Evolutionary conservation across 2,113 vertebrate species (phyloP), one percentile per base, ranked within the genome.

Genomic region (Bujurquina vittata): DNA sequence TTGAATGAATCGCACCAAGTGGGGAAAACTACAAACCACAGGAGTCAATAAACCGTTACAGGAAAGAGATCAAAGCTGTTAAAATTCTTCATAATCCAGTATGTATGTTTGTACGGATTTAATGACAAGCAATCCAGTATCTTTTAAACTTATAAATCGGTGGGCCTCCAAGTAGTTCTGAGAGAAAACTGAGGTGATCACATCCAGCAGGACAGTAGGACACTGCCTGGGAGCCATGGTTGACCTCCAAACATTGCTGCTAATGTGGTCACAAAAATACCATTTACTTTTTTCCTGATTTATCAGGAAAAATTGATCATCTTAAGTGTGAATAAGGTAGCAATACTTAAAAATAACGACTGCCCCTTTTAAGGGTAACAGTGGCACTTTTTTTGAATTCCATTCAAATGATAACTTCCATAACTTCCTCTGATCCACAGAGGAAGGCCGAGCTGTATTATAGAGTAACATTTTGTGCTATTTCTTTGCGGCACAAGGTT

Each of bases 291-390:
- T 43, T 17, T 69, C 3, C 15, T 69, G 18, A 69, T 69, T 23
- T 69, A 17, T 49, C 5, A 69, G 43, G 0, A 69, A 49, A 29
- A 49, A 49, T 29, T 9, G 23, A 20, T 49, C 15, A 29, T 20
- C 23, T 69, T 69, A 18, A 69, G 11, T 18, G 11, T 69, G 65
- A 69, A 52, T 49, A 69, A 23, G 10, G 29, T 31, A 0, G 23
- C 23, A 69, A 7, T 49, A 69, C 23, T 0, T 69, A 20, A 69
- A 0, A 2, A 5, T 20, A 69, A 49, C 0, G 29, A 29, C 63
- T 29, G 15, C 5, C 0, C 15, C 3, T 29, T 67, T 69, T 69
- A 29, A n/a, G 43, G 43, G 23, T 20, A 54, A 46, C 0, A 72
- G 65, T 31, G 43, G 10, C 46, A 20, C 12, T 72, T 72, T 72